Percentiles rank a stretch among this genome's conserved stretches.
Evolutionary conservation across 2,888 invertebrate species (phyloP).

Genomic region (Chymomyza caudatula): DNA sequence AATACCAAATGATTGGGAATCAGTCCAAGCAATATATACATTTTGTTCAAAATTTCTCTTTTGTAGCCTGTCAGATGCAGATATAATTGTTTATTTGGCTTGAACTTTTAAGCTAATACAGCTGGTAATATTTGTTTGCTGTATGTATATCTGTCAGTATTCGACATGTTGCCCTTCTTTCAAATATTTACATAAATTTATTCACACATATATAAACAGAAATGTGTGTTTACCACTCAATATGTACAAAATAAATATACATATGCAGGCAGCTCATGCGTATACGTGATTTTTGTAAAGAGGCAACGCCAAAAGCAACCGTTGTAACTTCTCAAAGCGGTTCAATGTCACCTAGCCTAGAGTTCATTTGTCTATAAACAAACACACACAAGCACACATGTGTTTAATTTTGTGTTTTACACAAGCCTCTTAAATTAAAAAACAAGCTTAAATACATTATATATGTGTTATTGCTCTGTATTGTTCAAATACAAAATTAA

Average conservation of each 20-base stretch:
- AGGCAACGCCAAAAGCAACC: not conserved
- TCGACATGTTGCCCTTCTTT: not conserved
- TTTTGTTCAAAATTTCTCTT: not conserved
- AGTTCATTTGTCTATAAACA: not conserved
- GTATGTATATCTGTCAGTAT: not conserved
- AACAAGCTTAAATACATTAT: not conserved
- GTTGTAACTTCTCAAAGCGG: not conserved
- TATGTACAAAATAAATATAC: not conserved
- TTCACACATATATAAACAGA: not conserved
- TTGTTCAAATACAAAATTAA: not conserved
- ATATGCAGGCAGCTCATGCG: slow-evolving; percentile 19
- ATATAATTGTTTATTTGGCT: not conserved
- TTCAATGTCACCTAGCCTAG: slow-evolving; percentile 22
- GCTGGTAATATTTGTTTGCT: not conserved
- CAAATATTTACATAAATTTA: not conserved
- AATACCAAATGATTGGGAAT: not conserved
- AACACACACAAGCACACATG: not conserved
- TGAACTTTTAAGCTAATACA: not conserved
- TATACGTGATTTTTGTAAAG: slow-evolving; percentile 47
- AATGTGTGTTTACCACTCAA: not conserved
- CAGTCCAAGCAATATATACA: not conserved
- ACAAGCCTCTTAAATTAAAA: not conserved
- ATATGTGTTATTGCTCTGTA: not conserved
- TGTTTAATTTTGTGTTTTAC: not conserved
- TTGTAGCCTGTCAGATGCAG: not conserved